phyloP scores from a whole-genome alignment of 1,140 invertebrate species.

The Zaprionus lachaisei region DNA sequence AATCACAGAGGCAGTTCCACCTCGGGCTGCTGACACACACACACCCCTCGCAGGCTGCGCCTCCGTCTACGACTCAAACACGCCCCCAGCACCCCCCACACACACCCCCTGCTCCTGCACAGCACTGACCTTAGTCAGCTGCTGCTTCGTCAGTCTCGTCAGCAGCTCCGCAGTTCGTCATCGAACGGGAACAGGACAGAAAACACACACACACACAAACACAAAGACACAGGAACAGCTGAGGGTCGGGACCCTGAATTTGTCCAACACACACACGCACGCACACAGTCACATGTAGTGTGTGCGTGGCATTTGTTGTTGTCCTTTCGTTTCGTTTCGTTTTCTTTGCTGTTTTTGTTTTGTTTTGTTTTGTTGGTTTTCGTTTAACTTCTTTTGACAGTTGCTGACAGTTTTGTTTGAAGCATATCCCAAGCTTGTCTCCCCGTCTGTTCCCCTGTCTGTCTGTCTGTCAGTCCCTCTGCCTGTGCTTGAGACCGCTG shows the following conservation, averaged over 20 bases:
- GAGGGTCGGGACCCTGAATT: conserved; percentile 28
- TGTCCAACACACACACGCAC: conserved; percentile 8
- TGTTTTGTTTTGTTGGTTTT: conserved; percentile 46
- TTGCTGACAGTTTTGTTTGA: conserved; percentile 80
- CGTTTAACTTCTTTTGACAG: conserved; percentile 77
- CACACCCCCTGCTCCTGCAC: neutral
- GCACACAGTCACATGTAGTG: neutral
- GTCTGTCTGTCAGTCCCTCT: conserved; percentile 20
- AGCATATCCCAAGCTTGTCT: conserved; percentile 48
- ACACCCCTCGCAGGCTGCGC: neutral
- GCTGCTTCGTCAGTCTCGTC: conserved; percentile 15
- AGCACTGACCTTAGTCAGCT: neutral
- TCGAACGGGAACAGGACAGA: neutral
- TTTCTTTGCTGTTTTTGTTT: conserved; percentile 31
- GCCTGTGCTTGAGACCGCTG: conserved; percentile 23
- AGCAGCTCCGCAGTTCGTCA: conserved; percentile 12
- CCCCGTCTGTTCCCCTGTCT: neutral
- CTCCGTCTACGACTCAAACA: neutral
- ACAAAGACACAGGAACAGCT: neutral
- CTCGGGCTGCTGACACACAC: neutral
- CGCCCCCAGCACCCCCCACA: neutral
- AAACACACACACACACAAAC: neutral
- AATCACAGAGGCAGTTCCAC: conserved; percentile 34
- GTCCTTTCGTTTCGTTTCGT: conserved; percentile 37
- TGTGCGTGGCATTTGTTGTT: conserved; percentile 27